phyloP scores from a whole-genome alignment of 2,797 vertebrate genomes.

The Pyrocephalus nanus region DNA sequence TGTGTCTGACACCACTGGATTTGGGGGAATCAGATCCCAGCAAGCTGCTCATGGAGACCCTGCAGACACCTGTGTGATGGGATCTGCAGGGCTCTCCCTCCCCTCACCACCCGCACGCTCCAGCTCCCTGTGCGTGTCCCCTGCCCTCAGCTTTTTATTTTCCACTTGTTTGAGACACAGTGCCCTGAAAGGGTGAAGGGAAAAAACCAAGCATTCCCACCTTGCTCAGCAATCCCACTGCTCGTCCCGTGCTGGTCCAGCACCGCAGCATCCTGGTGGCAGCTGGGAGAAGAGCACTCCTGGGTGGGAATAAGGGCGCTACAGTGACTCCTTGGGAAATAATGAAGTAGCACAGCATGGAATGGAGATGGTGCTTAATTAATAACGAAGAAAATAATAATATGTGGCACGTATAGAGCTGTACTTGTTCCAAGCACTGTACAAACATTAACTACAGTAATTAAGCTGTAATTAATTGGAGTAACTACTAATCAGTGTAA shows the following conservation, averaged over 20 bases:
- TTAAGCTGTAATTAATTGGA: slow-evolving; percentile 71
- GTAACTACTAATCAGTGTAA: slow-evolving; percentile 71
- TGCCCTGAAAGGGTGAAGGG: neutral
- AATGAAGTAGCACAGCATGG: slow-evolving; percentile 21
- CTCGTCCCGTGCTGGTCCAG: neutral
- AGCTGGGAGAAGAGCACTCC: neutral
- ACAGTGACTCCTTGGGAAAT: neutral
- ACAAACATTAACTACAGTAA: slow-evolving; percentile 68
- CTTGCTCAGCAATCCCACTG: neutral
- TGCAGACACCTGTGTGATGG: neutral
- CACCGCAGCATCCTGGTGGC: neutral
- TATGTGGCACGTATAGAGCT: slow-evolving; percentile 46
- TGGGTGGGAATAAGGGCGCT: neutral
- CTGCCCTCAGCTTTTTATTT: neutral
- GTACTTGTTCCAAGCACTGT: slow-evolving; percentile 67
- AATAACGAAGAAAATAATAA: slow-evolving; percentile 55
- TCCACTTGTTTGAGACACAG: neutral
- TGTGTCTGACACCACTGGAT: neutral
- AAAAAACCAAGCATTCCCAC: neutral
- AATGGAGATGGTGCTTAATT: slow-evolving; percentile 48
- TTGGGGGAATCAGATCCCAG: neutral
- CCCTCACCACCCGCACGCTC: accelerated
- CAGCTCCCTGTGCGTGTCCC: accelerated
- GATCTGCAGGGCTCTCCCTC: neutral
- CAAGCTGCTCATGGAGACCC: neutral